Evolutionary conservation across 2,797 vertebrate species (phyloP), one percentile per base, ranked within the genome.

Genomic region (Scomberomorus guttatus): DNA sequence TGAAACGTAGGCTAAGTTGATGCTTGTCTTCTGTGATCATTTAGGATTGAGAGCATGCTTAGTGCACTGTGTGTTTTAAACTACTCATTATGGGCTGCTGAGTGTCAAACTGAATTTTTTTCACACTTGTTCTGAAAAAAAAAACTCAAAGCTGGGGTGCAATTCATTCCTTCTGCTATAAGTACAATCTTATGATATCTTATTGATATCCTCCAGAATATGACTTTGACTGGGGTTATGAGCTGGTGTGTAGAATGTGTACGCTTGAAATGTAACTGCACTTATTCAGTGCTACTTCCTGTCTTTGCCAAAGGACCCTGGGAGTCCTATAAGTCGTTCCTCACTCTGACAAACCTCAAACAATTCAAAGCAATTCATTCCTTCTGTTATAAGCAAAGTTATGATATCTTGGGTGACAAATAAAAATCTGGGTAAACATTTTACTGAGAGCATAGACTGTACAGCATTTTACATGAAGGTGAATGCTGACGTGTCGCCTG

Each of bases 391-490:
- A 32, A 32, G 29, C 29, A 32, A 5, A 32, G 2, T 61, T 72
- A n/a, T 51, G 56, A 81, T 80, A 68, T 67, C 52, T 72, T 27
- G 25, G 51, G 52, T 79, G 77, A 76, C 79, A 85, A 77, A 80
- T 58, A 71, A 74, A 77, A 84, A 83, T 79, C 70, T 60, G 72
- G 83, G 80, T 84, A 80, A 87, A 89, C 85, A 84, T 79, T 82
- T 90, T 81, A 71, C 83, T 80, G 72, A 69, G 62, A 80, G 82
- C 51, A n/a, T 15, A 34, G 11, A 37, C 37, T 37, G 37, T 55
- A 27, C 63, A 64, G 37, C 72, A 75, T 90, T 88, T 90, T 57
- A 37, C 51, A 80, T 85, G 78, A 77, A 80, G 76, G 58, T 75
- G 78, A 84, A 86, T 67, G 75, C 73, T 79, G 71, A 83, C 62